Conservation (phyloP, 2,888 invertebrate species). For the Agrotis exclamationis region DNA sequence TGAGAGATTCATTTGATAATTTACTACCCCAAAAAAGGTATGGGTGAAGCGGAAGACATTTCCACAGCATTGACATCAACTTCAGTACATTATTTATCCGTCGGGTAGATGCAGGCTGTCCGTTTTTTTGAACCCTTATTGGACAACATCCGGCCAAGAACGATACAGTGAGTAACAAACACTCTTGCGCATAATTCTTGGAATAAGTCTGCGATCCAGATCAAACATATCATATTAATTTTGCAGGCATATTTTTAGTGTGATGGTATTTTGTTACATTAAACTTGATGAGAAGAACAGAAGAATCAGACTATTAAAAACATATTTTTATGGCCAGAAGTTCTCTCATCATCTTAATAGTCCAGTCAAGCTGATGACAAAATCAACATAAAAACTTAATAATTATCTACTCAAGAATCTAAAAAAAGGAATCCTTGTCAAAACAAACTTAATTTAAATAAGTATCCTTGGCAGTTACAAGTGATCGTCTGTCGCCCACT, state of each 20-base stretch:
- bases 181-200: conserved; percentile 11
- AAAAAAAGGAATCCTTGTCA: conserved; percentile 16
- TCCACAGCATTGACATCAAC: neutral
- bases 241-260: conserved; percentile 32
- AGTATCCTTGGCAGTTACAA: conserved; percentile 24
- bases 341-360: neutral
- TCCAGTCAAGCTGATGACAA: neutral
- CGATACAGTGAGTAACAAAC: neutral
- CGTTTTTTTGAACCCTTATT: neutral
- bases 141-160: neutral
- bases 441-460: conserved; percentile 44
- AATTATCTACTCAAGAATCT: conserved; percentile 10
- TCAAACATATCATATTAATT: conserved; percentile 36
- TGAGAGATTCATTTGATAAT: no score
- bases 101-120: no score
- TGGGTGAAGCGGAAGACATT: no score
- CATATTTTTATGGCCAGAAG: neutral
- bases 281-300: conserved; percentile 37
- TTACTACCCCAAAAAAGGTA: no score
- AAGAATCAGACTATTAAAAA: neutral
- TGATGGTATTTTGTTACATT: conserved; percentile 7
- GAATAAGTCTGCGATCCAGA: conserved; percentile 38
- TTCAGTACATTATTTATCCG: no score
- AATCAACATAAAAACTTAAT: conserved; percentile 19
- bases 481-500: conserved; percentile 35